Evolutionary conservation across 2,113 vertebrate genomes (phyloP), one percentile per base, ranked within the genome.

Genomic region (Zootoca vivipara): DNA sequence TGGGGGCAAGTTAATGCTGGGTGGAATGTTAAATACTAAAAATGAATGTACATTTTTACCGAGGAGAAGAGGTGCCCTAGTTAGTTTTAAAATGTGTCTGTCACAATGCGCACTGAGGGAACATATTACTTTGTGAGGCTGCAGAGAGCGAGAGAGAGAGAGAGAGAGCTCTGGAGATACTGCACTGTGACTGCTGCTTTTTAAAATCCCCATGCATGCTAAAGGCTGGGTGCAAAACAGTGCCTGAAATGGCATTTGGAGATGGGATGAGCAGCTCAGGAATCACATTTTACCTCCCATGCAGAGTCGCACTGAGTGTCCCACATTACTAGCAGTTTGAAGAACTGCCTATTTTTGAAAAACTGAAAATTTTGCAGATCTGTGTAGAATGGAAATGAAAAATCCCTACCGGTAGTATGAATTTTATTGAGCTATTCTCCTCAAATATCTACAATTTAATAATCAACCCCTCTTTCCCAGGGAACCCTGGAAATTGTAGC

Each of bases 1-100:
- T 64, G 40, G 78, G 67, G 33, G 33, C 65, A 58, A 38, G 69
- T 87, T 87, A 81, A 58, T 62, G 46, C 78, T 26, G 67, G 35
- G 33, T 20, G 18, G 62, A 83, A 78, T 69, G 74, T 78, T 56
- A 77, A 83, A 78, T 69, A n/a, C 24, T 8, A 83, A 83, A 83
- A 88, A 83, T 28, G 73, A 88, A 88, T 56, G n/a, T 62, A 28
- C 40, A 52, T n/a, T 82, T 88, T 78, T 35, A 38, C 40, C 5
- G 28, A 77, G 42, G 62, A 52, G 38, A 30, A 30, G 15, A 22
- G 35, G 9, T 35, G 38, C 62, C 62, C 22, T 65, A 35, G 56
- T 74, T 87, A 15, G 12, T 78, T 80, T 79, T 82, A 40, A 87
- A 82, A 81, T 40, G 35, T 73, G 9, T 67, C 80, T 69, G 58